Evolutionary conservation across 2,113 vertebrate species (phyloP), one percentile per base, ranked within the genome.

Genomic region (Tetrao urogallus): DNA sequence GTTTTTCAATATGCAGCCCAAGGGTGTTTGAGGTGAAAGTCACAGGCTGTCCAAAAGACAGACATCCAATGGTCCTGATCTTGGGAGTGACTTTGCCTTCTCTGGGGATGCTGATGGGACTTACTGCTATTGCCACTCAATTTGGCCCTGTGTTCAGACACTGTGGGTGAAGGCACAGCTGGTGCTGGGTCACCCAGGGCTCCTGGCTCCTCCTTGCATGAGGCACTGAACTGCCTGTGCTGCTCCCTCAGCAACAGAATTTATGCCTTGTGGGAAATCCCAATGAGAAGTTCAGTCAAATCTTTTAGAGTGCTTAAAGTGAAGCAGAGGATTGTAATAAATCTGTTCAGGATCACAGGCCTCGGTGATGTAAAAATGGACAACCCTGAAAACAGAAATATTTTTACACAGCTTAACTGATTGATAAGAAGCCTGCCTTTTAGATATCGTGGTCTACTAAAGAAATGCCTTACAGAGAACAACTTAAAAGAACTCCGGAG

Each of bases 121-220:
- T 50, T 6, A 5, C 11, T 38, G 47, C 52, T 40, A 3, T 50
- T 24, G n/a, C 30, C 30, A 11, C 24, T 1, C 4, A 27, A 30
- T 30, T 86, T 24, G 88, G 60, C 18, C 27, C n/a, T 8, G 5
- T 21, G 61, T 24, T 58, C 60, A 22, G 56, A 24, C 11, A 50
- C n/a, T 4, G 8, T 0, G 8, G 32, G 24, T 8, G 61, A 85
- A 38, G 52, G 10, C 32, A 32, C 4, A 1, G 22, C 17, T 43
- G 42, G 8, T 76, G 28, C 83, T 25, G 48, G 67, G 38, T n/a
- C 64, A 52, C 17, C 60, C 2, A 2, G 15, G 9, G 28, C 43
- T 70, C 25, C 58, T 20, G 38, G 2, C 54, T 54, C 2, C 0
- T 66, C 67, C 22, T 10, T 6, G 2, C 13, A 28, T 19, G 2